Percentiles rank a stretch among this genome's conserved stretches.
These are phyloP conservation scores for Ptychobarbus kaznakovi DNA, from an alignment of 2,797 vertebrate species.

Conservation along the genomic window DNA sequence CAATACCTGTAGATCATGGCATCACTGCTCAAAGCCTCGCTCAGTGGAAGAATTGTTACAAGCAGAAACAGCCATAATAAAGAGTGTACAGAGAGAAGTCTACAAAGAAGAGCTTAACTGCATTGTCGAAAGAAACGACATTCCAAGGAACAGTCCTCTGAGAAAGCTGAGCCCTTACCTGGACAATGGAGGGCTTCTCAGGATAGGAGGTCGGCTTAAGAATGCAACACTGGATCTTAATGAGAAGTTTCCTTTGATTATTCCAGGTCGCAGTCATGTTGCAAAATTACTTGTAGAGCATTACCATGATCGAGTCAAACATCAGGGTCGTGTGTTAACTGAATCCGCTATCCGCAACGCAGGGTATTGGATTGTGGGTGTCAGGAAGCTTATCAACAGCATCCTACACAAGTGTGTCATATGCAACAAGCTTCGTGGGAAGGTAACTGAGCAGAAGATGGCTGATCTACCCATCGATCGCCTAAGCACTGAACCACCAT, in stretches of 20 bases:
- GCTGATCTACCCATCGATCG: too few relatives aligned
- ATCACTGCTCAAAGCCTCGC: background rate
- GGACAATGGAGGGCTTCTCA: background rate
- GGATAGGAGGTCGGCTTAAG: slow-evolving; percentile 21
- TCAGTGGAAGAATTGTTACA: background rate
- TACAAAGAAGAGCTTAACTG: background rate
- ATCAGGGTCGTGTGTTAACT: background rate
- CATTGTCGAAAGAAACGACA: too few relatives aligned
- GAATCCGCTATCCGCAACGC: too few relatives aligned
- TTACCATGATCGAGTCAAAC: background rate
- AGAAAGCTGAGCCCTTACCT: background rate
- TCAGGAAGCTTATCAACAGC: too few relatives aligned
- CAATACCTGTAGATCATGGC: slow-evolving; percentile 18
- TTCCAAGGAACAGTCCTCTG: background rate
- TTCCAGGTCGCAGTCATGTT: slow-evolving; percentile 6
- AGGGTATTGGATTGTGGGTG: too few relatives aligned
- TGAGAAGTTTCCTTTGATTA: background rate
- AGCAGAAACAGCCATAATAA: background rate
- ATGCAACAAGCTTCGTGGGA: too few relatives aligned
- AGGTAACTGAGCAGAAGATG: too few relatives aligned
- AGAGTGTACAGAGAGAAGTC: background rate
- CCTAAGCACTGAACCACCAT: too few relatives aligned
- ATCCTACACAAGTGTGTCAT: too few relatives aligned
- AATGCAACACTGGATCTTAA: background rate
- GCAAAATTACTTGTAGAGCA: slow-evolving; percentile 3